A percentile compares a stretch with the other conserved stretches of the same genome.
phyloP scores from a whole-genome alignment of 1,140 invertebrate species.

The Temnothorax longispinosus region DNA sequence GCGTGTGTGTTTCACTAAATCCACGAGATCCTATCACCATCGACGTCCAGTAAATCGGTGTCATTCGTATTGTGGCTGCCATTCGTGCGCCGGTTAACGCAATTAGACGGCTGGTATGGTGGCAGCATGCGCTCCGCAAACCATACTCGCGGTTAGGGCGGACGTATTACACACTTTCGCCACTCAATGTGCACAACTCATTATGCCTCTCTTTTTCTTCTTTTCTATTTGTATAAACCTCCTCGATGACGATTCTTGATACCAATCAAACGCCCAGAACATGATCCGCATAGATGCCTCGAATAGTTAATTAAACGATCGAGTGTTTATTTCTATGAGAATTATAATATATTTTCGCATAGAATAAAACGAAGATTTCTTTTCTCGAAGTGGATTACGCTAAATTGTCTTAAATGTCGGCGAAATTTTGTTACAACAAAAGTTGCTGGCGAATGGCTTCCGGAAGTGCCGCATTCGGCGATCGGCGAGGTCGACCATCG shows the following conservation, averaged over 20 bases:
- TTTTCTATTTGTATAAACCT: background rate
- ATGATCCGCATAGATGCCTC: background rate
- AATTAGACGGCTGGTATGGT: constrained; percentile 76
- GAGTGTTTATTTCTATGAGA: background rate
- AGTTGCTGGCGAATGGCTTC: constrained; percentile 50
- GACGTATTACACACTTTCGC: constrained; percentile 78
- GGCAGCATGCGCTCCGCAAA: constrained; percentile 78
- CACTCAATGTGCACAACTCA: constrained; percentile 73
- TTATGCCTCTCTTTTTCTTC: constrained; percentile 71
- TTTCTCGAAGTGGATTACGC: background rate
- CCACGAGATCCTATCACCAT: constrained; percentile 65
- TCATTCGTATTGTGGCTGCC: constrained; percentile 72
- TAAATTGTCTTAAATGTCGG: background rate
- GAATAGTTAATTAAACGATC: background rate
- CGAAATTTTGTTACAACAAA: background rate
- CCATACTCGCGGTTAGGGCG: constrained; percentile 73
- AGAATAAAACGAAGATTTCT: too few relatives aligned
- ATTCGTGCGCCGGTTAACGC: constrained; percentile 76
- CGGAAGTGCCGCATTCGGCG: constrained; percentile 61
- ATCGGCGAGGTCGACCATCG: constrained; percentile 53
- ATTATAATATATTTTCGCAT: background rate
- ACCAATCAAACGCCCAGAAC: background rate
- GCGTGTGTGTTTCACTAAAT: constrained; percentile 62
- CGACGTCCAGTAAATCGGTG: constrained; percentile 76
- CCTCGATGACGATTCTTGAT: background rate